Conservation (phyloP, 1,140 invertebrate genomes). For the Mycetomoellerius zeteki region DNA sequence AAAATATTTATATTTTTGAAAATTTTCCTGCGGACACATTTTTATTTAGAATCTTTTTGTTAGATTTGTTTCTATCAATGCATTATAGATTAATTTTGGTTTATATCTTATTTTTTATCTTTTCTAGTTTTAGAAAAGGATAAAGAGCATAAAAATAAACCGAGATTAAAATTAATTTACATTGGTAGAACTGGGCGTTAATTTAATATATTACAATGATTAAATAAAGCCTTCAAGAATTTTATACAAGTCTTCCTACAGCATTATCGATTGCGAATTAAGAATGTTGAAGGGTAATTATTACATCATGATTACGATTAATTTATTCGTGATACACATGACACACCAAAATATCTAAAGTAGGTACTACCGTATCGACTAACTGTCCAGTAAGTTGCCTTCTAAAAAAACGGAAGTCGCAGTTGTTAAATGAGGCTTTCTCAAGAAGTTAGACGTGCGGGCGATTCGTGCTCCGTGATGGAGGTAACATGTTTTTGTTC, state of each 20-base stretch:
- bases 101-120: too few species aligned
- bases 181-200: too few species aligned
- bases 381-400: conserved; percentile 45
- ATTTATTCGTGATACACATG: not conserved
- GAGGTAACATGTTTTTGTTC: conserved; percentile 73
- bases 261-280: not conserved
- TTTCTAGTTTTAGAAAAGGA: too few species aligned
- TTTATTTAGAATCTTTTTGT: too few species aligned
- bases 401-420: conserved; percentile 52
- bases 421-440: conserved; percentile 49
- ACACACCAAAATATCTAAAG: conserved; percentile 34
- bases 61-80: too few species aligned
- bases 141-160: too few species aligned
- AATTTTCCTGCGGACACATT: too few species aligned
- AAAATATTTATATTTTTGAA: not conserved
- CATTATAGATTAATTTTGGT: too few species aligned
- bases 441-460: conserved; percentile 48
- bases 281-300: not conserved
- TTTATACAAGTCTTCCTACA: not conserved
- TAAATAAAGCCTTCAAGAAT: not conserved
- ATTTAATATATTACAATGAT: not conserved
- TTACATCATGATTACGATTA: not conserved
- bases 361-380: not conserved
- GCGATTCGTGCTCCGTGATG: conserved; percentile 52
- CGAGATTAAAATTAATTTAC: too few species aligned